A percentile compares a stretch with the other conserved stretches of the same genome.
Evolutionary conservation across 2,888 invertebrate species (phyloP).

Genomic region (Drosophila suboccidentalis): DNA sequence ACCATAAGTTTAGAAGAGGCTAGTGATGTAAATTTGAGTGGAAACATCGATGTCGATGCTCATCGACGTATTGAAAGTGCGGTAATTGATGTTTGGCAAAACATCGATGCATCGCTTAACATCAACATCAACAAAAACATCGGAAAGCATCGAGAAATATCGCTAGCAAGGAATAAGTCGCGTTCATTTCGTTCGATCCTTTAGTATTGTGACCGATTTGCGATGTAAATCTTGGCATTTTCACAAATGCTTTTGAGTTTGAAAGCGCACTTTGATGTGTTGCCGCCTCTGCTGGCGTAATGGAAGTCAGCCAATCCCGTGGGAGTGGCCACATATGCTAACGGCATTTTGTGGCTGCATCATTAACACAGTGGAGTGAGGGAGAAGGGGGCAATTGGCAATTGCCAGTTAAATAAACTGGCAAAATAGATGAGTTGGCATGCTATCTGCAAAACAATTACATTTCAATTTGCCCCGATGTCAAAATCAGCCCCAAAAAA

Average conservation of each 20-base stretch:
- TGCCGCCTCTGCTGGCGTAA: slow-evolving; percentile 31
- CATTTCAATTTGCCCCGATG: slow-evolving; percentile 76
- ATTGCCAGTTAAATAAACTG: slow-evolving; percentile 55
- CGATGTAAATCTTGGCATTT: slow-evolving; percentile 43
- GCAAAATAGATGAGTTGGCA: slow-evolving; percentile 30
- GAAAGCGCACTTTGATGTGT: slow-evolving; percentile 68
- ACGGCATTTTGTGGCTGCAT: slow-evolving; percentile 79
- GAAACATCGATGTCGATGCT: too few species aligned
- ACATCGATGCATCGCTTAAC: too few species aligned
- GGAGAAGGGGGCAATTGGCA: neutral
- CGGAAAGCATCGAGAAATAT: too few species aligned
- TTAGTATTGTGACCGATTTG: too few species aligned
- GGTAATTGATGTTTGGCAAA: too few species aligned
- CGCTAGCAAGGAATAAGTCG: too few species aligned
- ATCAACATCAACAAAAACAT: too few species aligned
- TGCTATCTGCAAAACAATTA: slow-evolving; percentile 68
- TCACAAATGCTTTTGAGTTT: slow-evolving; percentile 51
- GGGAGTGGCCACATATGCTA: slow-evolving; percentile 76
- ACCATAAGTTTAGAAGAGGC: too few species aligned
- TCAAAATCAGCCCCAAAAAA: slow-evolving; percentile 67
- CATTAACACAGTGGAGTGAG: slow-evolving; percentile 61
- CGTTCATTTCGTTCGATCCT: too few species aligned
- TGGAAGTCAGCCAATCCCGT: slow-evolving; percentile 41
- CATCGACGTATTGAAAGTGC: too few species aligned
- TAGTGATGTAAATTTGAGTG: too few species aligned